Evolutionary conservation across 30 jellyfish, hydroid and myxozoan genomes (phyloP).

Genomic region (Aurelia sp.): DNA sequence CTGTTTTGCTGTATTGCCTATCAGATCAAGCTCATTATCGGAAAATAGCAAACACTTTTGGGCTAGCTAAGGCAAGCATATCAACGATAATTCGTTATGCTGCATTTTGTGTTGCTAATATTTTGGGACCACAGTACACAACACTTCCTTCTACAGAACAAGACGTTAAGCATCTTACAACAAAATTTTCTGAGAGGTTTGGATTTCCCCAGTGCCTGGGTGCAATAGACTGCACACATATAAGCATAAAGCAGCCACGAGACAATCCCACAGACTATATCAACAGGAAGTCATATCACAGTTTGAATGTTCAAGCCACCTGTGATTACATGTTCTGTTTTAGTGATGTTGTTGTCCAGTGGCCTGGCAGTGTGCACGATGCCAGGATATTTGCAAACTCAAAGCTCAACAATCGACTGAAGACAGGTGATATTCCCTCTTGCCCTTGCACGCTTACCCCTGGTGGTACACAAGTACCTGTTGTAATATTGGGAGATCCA

Average conservation of each 20-base stretch:
- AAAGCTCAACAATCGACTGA: constrained; percentile 1
- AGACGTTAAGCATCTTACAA: constrained; percentile 7
- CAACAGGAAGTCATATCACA: constrained; percentile 26
- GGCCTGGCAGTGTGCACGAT: constrained; percentile 55
- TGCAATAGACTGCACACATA: constrained; percentile 23
- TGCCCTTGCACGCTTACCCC: constrained; percentile 21
- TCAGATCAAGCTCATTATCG: constrained; percentile 5
- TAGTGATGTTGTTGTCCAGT: constrained; percentile 27
- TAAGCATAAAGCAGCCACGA: constrained; percentile 17
- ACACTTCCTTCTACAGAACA: constrained; percentile 28
- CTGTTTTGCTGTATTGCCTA: constrained; percentile 14
- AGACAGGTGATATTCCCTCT: constrained; percentile 26
- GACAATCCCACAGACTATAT: constrained; percentile 1
- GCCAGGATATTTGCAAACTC: constrained; percentile 33
- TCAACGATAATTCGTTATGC: constrained; percentile 24
- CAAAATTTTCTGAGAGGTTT: constrained; percentile 17
- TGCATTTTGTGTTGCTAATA: constrained; percentile 12
- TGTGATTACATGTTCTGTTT: constrained; percentile 5
- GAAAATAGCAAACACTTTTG: constrained; percentile 23
- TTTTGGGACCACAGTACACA: constrained; percentile 30
- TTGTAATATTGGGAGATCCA: constrained; percentile 15
- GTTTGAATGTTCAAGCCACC: constrained; percentile 39
- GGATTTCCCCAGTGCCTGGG: constrained; percentile 41
- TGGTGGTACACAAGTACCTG: constrained; percentile 21
- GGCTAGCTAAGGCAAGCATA: constrained; percentile 33